Evolutionary conservation across 30 jellyfish, hydroid and myxozoan genomes (phyloP).

Genomic region (Aurelia coerulea): DNA sequence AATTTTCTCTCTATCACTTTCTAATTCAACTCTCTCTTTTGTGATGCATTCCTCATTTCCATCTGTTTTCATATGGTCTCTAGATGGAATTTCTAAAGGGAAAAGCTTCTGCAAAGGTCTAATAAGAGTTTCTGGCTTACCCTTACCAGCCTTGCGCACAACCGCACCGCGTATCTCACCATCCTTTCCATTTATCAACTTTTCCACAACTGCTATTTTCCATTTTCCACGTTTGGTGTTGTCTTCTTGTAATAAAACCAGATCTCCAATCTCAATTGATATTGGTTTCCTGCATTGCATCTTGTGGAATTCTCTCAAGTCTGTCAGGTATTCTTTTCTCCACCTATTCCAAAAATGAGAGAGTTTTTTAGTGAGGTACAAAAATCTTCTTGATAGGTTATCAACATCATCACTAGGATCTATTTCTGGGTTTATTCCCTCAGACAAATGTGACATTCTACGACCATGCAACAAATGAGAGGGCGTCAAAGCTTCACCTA

Average conservation of each 20-base stretch:
- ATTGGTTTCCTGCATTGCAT: not conserved
- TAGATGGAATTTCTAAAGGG: constrained; percentile 13
- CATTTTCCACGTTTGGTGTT: constrained; percentile 10
- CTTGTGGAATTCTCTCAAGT: no score
- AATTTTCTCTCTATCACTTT: constrained; percentile 23
- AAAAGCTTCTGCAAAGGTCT: constrained; percentile 41
- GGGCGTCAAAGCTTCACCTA: constrained; percentile 34
- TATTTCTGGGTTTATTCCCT: constrained; percentile 1
- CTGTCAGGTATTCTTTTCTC: no score
- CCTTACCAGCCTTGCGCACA: not conserved
- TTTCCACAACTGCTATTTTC: constrained; percentile 9
- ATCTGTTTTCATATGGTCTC: constrained; percentile 18
- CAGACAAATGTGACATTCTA: constrained; percentile 6
- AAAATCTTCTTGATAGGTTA: constrained; percentile 13
- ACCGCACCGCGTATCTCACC: constrained; percentile 30
- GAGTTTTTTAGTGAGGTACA: not conserved
- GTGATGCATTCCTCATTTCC: not conserved
- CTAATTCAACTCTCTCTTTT: not conserved
- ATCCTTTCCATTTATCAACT: constrained; percentile 17
- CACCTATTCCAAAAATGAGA: no score
- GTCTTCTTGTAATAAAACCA: constrained; percentile 20
- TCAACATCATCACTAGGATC: constrained; percentile 26
- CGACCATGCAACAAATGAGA: constrained; percentile 15
- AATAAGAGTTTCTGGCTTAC: constrained; percentile 1
- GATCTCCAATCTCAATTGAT: not conserved